Evolutionary conservation across 2,888 invertebrate genomes (phyloP).

Genomic region (Papilio gigon): DNA sequence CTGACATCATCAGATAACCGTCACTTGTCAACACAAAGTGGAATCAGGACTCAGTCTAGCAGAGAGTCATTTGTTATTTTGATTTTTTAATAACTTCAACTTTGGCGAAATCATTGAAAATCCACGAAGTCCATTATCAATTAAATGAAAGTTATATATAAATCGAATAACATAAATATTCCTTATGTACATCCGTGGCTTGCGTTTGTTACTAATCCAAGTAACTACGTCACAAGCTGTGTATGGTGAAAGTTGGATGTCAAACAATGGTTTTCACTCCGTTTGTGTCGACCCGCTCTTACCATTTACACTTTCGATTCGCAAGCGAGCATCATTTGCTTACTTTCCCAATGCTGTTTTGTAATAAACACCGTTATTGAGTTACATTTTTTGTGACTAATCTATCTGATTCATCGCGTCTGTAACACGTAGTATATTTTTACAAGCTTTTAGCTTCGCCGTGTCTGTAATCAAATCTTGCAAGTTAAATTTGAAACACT

Average conservation of each 20-base stretch:
- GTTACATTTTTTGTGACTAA: not conserved
- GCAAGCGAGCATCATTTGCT: slow-evolving; percentile 25
- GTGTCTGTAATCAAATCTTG: too few species aligned
- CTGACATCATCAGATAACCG: too few species aligned
- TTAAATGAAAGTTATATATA: too few species aligned
- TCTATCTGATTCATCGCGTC: not conserved
- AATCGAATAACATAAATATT: not conserved
- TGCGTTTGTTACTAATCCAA: not conserved
- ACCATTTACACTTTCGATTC: slow-evolving; percentile 32
- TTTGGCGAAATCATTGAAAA: too few species aligned
- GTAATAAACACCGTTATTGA: slow-evolving; percentile 11
- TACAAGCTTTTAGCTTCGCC: too few species aligned
- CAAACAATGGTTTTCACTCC: slow-evolving; percentile 45
- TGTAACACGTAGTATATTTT: not conserved
- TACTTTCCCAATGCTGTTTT: slow-evolving; percentile 29
- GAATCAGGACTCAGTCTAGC: too few species aligned
- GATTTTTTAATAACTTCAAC: too few species aligned
- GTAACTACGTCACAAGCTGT: slow-evolving; percentile 19
- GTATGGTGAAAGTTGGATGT: slow-evolving; percentile 40
- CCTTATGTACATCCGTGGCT: slow-evolving; percentile 5
- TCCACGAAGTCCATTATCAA: too few species aligned
- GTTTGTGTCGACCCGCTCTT: slow-evolving; percentile 31
- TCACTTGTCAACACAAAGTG: too few species aligned
- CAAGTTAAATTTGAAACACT: too few species aligned
- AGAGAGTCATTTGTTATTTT: too few species aligned